Conservation (phyloP, 2,113 vertebrate species). For the Anoura caudifer region DNA sequence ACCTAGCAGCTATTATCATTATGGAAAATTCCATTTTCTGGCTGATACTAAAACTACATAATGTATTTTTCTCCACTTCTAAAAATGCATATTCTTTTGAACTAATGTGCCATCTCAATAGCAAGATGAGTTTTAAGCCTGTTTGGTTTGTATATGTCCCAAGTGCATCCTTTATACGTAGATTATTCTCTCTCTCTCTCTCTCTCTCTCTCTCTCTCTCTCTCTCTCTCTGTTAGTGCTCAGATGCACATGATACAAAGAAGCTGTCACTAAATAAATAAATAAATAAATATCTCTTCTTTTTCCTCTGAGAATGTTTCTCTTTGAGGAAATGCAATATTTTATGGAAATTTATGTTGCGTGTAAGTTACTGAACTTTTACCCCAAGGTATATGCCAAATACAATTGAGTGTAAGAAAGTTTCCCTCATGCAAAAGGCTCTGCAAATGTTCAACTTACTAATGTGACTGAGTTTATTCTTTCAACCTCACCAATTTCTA, state of each 20-base stretch:
- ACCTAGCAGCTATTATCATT: not conserved
- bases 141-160: not conserved
- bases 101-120: not conserved
- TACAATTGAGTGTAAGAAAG: not conserved
- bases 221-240: not conserved
- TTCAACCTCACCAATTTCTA: not conserved
- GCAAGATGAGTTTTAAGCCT: not conserved
- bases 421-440: not conserved
- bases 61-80: not conserved
- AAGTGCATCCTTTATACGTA: not conserved
- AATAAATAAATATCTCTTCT: not conserved
- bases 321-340: not conserved
- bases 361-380: not conserved
- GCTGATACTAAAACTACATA: not conserved
- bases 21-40: not conserved
- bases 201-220: not conserved
- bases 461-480: not conserved
- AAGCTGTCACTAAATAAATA: not conserved
- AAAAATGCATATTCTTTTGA: not conserved
- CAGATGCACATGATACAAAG: not conserved
- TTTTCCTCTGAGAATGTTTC: not conserved
- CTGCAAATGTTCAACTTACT: not conserved
- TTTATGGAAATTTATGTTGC: not conserved
- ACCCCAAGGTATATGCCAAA: not conserved
- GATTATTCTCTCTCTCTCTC: not conserved